A percentile compares a stretch with the other conserved stretches of the same genome.
Evolutionary conservation across 2,888 invertebrate genomes (phyloP).

Genomic region (Selenia dentaria): DNA sequence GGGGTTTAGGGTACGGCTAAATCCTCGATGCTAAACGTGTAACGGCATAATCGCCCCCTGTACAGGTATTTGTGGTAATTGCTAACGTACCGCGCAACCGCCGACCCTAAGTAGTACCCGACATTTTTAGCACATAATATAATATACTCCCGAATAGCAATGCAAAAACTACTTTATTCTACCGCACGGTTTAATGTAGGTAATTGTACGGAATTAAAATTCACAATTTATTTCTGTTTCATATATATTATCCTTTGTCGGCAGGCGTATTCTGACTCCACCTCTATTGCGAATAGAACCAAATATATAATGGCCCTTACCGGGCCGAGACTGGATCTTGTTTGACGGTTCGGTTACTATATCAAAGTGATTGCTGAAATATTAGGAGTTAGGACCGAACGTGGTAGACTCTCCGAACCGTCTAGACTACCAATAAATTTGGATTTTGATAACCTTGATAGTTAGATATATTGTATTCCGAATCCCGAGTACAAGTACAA

Average conservation of each 20-base stretch:
- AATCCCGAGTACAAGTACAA: slow-evolving; percentile 16
- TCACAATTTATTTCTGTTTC: slow-evolving; percentile 42
- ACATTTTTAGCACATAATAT: too few relatives aligned
- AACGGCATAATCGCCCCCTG: slow-evolving; percentile 64
- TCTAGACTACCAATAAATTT: slow-evolving; percentile 59
- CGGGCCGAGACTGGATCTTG: slow-evolving; percentile 47
- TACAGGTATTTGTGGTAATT: slow-evolving; percentile 66
- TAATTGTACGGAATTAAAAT: too few relatives aligned
- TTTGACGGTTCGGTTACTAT: slow-evolving; percentile 53
- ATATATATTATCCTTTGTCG: slow-evolving; percentile 48
- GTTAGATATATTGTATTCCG: slow-evolving; percentile 26
- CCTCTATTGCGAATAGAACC: slow-evolving; percentile 52
- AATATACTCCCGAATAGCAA: too few relatives aligned
- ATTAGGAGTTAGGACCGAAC: slow-evolving; percentile 57
- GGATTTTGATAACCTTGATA: slow-evolving; percentile 42
- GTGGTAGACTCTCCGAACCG: slow-evolving; percentile 57
- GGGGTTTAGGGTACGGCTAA: slow-evolving; percentile 56
- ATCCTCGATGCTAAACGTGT: slow-evolving; percentile 64
- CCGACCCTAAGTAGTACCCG: slow-evolving; percentile 48
- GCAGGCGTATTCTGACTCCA: slow-evolving; percentile 40
- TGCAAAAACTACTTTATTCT: too few relatives aligned
- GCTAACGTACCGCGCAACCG: slow-evolving; percentile 44
- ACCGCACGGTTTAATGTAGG: too few relatives aligned
- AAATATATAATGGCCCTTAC: slow-evolving; percentile 49
- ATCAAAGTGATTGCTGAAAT: slow-evolving; percentile 66